A percentile compares a stretch with the other conserved stretches of the same genome.
These are phyloP conservation scores for Coptotermes formosanus DNA, from an alignment of 1,140 invertebrate species.

Conservation along the genomic window DNA sequence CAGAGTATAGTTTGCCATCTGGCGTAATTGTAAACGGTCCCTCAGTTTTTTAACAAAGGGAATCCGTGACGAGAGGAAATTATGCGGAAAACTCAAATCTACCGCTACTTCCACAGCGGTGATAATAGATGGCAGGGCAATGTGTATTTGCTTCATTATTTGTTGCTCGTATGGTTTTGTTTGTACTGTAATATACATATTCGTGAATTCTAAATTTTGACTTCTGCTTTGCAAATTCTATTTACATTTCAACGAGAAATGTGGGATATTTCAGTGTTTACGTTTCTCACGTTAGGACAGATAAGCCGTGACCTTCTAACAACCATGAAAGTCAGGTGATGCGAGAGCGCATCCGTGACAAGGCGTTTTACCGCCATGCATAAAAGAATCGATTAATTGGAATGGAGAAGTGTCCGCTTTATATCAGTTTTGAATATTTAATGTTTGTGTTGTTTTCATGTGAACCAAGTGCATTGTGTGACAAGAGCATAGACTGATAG, in stretches of 20 bases:
- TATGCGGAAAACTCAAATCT: neutral
- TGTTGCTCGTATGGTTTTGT: neutral
- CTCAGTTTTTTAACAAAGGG: no score
- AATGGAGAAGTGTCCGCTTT: no score
- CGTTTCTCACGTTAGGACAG: neutral
- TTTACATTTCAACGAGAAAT: neutral
- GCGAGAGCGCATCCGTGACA: neutral
- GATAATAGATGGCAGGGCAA: neutral
- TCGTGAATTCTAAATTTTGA: neutral
- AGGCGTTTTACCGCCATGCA: neutral
- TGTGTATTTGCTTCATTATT: neutral
- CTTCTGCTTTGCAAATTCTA: neutral
- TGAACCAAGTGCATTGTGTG: no score
- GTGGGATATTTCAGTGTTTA: neutral
- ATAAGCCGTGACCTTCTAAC: neutral
- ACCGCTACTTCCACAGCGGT: neutral
- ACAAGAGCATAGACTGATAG: no score
- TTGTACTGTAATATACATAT: neutral
- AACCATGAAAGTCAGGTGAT: neutral
- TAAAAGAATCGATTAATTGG: no score
- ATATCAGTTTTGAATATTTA: no score
- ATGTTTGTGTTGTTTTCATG: no score
- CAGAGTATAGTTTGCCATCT: no score
- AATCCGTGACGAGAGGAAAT: neutral
- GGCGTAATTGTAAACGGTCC: no score